Percentiles rank a stretch among this genome's conserved stretches.
These are phyloP conservation scores for Loris lydekkerianus DNA, from an alignment of 2,797 vertebrate genomes.

Conservation along the genomic window DNA sequence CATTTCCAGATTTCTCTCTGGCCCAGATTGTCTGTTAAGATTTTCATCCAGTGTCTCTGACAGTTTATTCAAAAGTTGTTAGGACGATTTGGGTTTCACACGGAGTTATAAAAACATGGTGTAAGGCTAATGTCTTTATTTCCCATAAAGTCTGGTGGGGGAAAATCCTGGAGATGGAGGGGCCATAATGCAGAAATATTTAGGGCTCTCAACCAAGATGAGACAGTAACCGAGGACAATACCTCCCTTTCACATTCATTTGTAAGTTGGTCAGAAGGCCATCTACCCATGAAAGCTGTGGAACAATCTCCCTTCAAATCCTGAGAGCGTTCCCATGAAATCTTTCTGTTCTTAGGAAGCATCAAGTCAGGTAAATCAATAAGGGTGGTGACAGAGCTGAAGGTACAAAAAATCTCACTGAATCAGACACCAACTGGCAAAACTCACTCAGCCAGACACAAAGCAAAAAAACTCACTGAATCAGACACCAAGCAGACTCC, in stretches of 20 bases:
- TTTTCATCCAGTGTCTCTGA: constrained; percentile 33
- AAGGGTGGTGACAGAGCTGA: background rate
- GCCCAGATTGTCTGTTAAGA: background rate
- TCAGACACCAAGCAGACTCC: background rate
- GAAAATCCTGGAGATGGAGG: background rate
- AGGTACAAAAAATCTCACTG: background rate
- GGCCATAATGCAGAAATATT: background rate
- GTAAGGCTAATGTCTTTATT: constrained; percentile 56
- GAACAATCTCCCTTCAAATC: background rate
- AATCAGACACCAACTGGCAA: no score
- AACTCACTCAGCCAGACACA: no score
- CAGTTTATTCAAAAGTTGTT: constrained; percentile 61
- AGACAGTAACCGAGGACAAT: background rate
- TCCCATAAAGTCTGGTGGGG: constrained; percentile 4
- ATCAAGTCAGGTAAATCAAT: background rate
- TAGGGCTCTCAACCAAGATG: background rate
- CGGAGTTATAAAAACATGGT: constrained; percentile 47
- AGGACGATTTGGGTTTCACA: constrained; percentile 48
- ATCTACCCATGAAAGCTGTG: background rate
- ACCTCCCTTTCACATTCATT: background rate
- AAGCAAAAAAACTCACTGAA: background rate
- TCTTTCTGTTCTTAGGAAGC: background rate
- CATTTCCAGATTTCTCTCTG: constrained; percentile 54
- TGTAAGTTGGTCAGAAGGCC: background rate
- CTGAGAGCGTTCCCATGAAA: background rate